Evolutionary conservation across 2,797 vertebrate species (phyloP), one percentile per base, ranked within the genome.

Genomic region (Cephalopachus bancanus): DNA sequence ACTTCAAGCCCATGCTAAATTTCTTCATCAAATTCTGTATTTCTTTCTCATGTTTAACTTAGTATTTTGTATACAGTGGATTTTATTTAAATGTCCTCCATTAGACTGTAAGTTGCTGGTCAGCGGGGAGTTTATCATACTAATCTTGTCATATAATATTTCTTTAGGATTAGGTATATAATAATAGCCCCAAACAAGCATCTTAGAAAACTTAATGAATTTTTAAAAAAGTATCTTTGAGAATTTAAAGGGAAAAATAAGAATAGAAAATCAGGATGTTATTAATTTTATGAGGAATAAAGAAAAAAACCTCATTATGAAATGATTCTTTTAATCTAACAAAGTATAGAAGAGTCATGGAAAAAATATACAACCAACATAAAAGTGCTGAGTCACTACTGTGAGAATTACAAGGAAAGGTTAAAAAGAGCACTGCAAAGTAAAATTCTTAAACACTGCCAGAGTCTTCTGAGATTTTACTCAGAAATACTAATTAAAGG

Each of bases 171-270:
- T 22, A 85, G 30, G 55, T 16, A 75, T 16, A 75, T 24, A 94
- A 30, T 7, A 80, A 67, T 1, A 62, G 55, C 8, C 20, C 62
- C 30, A 89, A n/a, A 85, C 15, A 92, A 53, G 24, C 3, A 62
- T 22, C n/a, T 62, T 91, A 84, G 89, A 96, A 81, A 60, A 72
- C 1, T 22, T 64, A 72, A 1, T 76, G 49, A 84, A 71, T 69
- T 76, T 57, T 12, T 69, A 0, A 67, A 67, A 92, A 49, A 55
- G 3, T 1, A 57, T 64, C 16, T 95, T 94, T 81, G 8, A 75
- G 84, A 87, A 90, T 37, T 71, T 80, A 84, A 90, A 57, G 55
- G n/a, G 81, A 75, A 74, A 86, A 78, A 89, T 30, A 86, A 75
- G 5, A 24, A 60, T 1, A 92, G 37, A 84, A 91, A 96, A 83